A percentile compares a stretch with the other conserved stretches of the same genome.
Conservation (phyloP, 2,888 invertebrate genomes). For the Machimus rusticus region DNA sequence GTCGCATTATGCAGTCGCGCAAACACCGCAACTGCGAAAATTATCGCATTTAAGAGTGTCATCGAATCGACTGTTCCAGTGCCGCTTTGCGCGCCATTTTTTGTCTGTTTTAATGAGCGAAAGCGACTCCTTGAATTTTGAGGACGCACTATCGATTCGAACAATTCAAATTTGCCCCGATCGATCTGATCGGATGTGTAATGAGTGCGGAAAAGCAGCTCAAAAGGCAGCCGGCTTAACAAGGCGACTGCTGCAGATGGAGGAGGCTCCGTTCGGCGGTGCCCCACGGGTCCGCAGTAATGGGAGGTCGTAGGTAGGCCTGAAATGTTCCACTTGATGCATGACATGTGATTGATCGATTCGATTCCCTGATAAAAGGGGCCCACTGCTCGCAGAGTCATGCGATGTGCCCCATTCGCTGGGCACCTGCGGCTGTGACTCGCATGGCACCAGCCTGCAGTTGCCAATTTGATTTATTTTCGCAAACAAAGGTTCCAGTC, state of each 20-base stretch:
- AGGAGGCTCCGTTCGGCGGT: background rate
- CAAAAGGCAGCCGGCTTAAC: background rate
- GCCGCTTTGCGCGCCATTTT: background rate
- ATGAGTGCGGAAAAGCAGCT: background rate
- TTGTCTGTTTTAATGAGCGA: background rate
- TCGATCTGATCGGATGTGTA: background rate
- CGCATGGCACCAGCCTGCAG: background rate
- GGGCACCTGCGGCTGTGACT: constrained; percentile 2
- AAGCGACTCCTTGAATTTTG: background rate
- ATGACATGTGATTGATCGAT: constrained; percentile 39
- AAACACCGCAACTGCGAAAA: constrained; percentile 15
- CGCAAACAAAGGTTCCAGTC: background rate
- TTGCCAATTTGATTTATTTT: constrained; percentile 21
- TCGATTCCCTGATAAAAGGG: background rate
- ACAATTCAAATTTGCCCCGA: background rate
- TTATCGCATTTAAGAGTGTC: background rate
- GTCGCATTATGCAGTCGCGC: background rate
- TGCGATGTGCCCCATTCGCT: background rate
- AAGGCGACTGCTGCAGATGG: background rate
- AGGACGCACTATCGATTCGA: background rate
- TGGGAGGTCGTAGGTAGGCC: constrained; percentile 29
- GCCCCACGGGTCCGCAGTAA: background rate
- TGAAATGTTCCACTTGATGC: background rate
- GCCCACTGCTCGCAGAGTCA: background rate
- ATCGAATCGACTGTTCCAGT: no score